phyloP scores from a whole-genome alignment of 2,113 vertebrate genomes.

The Saimiri boliviensis region DNA sequence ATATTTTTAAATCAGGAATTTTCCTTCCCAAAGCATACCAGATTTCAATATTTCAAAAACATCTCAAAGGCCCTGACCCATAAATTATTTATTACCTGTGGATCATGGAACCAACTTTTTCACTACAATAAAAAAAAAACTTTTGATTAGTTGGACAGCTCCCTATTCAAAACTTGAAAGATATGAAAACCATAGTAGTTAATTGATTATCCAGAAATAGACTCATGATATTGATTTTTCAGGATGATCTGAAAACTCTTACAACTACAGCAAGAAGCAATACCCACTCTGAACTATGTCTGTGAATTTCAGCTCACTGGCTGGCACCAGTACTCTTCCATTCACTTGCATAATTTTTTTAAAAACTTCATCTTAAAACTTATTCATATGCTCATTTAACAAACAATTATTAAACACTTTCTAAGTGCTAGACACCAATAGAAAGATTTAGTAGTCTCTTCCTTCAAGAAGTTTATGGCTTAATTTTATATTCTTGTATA shows the following conservation, averaged over 20 bases:
- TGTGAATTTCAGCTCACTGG: not conserved
- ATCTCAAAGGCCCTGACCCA: not conserved
- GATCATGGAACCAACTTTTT: not conserved
- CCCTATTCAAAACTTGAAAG: not conserved
- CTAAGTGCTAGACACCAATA: not conserved
- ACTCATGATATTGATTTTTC: not conserved
- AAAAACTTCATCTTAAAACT: not conserved
- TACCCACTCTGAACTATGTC: not conserved
- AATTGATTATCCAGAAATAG: not conserved
- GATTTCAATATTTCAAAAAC: not conserved
- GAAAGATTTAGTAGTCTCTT: not conserved
- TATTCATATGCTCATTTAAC: not conserved
- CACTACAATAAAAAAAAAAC: not conserved
- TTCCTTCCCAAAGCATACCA: not conserved
- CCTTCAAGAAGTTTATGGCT: not conserved
- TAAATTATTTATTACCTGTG: not conserved
- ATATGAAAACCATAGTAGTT: not conserved
- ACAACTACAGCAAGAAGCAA: not conserved
- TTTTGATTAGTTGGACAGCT: not conserved
- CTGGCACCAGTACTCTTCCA: not conserved
- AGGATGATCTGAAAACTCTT: not conserved
- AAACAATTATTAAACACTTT: slow-evolving; percentile 13
- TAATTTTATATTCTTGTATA: slow-evolving; percentile 1
- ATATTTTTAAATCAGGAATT: slow-evolving; percentile 13
- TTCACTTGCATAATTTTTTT: not conserved